These are phyloP conservation scores for Himantopus leucocephalus DNA, from an alignment of 2,113 vertebrate genomes.

Conservation along the genomic window DNA sequence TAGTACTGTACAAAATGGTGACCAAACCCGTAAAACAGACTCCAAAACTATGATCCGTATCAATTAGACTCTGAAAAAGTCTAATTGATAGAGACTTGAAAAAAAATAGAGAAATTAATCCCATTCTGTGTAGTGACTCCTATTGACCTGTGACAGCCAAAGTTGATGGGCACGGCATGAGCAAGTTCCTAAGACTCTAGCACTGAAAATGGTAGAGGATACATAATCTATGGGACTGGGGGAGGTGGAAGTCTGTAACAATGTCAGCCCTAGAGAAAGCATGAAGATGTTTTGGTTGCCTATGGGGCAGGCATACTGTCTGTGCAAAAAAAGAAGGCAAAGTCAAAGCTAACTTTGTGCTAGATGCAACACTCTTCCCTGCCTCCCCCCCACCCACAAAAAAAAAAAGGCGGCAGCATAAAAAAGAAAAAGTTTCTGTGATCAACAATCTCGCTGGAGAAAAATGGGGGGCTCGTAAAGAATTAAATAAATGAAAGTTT, in stretches of 20 bases:
- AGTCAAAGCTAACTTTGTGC: background rate
- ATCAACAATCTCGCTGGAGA: fast-evolving
- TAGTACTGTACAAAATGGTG: background rate
- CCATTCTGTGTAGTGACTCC: fast-evolving
- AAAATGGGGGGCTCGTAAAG: background rate
- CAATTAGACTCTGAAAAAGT: background rate
- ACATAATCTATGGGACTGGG: background rate
- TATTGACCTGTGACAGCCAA: background rate
- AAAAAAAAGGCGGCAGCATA: background rate
- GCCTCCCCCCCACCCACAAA: too few relatives aligned
- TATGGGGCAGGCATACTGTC: background rate
- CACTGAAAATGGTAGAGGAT: background rate
- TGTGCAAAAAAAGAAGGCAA: background rate
- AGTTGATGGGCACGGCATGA: background rate
- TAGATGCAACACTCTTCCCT: background rate
- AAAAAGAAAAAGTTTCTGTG: background rate
- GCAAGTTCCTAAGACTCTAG: background rate
- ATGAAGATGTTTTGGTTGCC: background rate
- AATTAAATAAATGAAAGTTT: background rate
- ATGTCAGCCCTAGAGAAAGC: background rate
- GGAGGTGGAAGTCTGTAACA: background rate
- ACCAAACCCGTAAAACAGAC: background rate
- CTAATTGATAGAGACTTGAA: background rate
- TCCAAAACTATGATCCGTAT: background rate
- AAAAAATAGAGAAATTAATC: background rate